Evolutionary conservation across 2,888 invertebrate species (phyloP), one percentile per base, ranked within the genome.

Genomic region (Poecilus cupreus): DNA sequence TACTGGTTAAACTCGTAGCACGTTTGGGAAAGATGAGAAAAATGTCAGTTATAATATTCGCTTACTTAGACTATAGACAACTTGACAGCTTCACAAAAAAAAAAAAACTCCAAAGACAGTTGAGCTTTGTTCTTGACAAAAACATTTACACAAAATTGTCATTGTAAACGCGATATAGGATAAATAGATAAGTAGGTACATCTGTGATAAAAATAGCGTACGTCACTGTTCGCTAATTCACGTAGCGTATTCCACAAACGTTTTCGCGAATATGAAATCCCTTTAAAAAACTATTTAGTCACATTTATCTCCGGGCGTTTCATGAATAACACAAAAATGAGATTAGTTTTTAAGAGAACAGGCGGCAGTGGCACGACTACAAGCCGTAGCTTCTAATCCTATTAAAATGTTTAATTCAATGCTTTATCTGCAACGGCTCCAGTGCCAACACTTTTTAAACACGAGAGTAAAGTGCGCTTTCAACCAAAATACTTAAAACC

Each of bases 321-420:
- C 74, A 74, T 74, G 75, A 75, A 54, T 75, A 75, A 49, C 26
- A 60, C 75, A 75, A 75, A 75, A 75, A 75, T 75, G 51, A 75
- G 75, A 75, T 75, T 75, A 51, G 75, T 75, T 75, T 75, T 75
- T 51, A 49, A 75, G 75, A 51, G 51, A 51, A 75, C 24, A 13
- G 49, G 51, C 26, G 18, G 64, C 64, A 68, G 64, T 72, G 11
- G 72, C 72, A 72, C n/a, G 22, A 39, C 70, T 70, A 70, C 70
- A 70, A 70, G 70, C 64, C 64, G 70, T 70, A 70, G 39, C 49
- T 72, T 24, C 46, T 75, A 75, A 75, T 75, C 75, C 51, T 75
- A 75, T 75, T 75, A 75, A 75, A 24, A 75, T 75, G 75, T 75
- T 75, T 75, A 75, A 75, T 75, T 75, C 75, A 75, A 75, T 75